These are phyloP conservation scores for Pogonophryne albipinna DNA, from an alignment of 2,797 vertebrate genomes.

Conservation along the genomic window DNA sequence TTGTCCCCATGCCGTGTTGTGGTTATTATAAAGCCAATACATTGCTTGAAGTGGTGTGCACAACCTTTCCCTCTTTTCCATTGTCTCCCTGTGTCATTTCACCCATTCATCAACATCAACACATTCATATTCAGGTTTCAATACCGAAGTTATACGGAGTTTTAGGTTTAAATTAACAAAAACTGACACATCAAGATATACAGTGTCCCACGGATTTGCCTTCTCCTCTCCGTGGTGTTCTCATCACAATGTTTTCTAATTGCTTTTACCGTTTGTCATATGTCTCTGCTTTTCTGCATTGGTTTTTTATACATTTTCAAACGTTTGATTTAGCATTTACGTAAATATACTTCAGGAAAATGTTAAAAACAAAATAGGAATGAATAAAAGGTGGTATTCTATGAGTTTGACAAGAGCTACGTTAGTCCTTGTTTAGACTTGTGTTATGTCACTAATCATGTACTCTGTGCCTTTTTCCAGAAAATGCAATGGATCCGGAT, in stretches of 20 bases:
- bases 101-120: conserved; percentile 8
- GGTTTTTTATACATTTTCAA: conserved; percentile 10
- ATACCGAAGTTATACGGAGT: neutral
- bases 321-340: neutral
- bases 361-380: neutral
- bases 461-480: conserved; percentile 83
- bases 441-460: conserved; percentile 36
- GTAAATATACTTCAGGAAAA: conserved; percentile 2
- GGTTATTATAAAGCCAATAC: conserved; percentile 9
- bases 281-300: neutral
- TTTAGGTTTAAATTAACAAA: neutral
- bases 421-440: neutral
- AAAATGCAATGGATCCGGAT: conserved; percentile 83
- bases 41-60: conserved; percentile 30
- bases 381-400: neutral
- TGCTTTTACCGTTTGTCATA: conserved; percentile 37
- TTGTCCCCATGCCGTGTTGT: conserved; percentile 22
- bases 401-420: neutral
- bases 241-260: conserved; percentile 18
- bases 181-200: conserved; percentile 2
- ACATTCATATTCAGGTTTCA: conserved; percentile 6
- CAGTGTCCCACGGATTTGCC: neutral
- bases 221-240: conserved; percentile 18
- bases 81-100: conserved; percentile 22
- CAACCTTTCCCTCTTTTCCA: conserved; percentile 20